These are phyloP conservation scores for Bombyx mandarina DNA, from an alignment of 1,140 invertebrate species.

Conservation along the genomic window DNA sequence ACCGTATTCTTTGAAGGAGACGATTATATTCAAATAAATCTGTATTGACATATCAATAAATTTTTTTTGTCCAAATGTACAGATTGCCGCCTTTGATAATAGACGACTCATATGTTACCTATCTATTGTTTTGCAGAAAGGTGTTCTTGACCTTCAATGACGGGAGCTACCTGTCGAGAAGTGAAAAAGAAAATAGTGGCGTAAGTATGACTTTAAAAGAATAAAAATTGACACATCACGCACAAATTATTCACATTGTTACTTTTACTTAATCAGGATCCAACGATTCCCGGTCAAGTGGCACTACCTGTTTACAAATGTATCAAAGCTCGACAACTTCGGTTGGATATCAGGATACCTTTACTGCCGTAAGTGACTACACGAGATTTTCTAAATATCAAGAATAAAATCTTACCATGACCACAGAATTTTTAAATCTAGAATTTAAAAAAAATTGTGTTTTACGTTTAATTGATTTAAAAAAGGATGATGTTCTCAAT, in stretches of 20 bases:
- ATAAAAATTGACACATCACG: not conserved
- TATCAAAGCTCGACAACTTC: slow-evolving; percentile 78
- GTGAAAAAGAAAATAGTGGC: slow-evolving; percentile 28
- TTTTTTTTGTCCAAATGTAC: no score
- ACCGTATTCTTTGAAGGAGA: no score
- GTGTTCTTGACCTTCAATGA: slow-evolving; percentile 52
- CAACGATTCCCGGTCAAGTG: slow-evolving; percentile 74
- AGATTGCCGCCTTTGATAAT: no score
- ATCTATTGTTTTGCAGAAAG: slow-evolving; percentile 46
- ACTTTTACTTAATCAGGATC: slow-evolving; percentile 30
- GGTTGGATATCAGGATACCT: slow-evolving; percentile 69
- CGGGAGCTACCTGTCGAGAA: slow-evolving; percentile 12
- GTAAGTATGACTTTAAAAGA: slow-evolving; percentile 28
- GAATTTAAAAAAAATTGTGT: no score
- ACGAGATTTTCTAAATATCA: no score
- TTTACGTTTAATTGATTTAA: no score
- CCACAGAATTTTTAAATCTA: no score
- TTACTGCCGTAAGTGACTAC: slow-evolving; percentile 66
- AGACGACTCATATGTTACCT: no score
- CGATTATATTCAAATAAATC: no score
- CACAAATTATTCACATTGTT: slow-evolving; percentile 2
- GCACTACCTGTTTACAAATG: slow-evolving; percentile 83
- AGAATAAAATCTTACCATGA: no score
- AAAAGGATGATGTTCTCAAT: no score
- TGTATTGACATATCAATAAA: no score